These are phyloP conservation scores for Leptatherina wallacei DNA, from an alignment of 2,797 vertebrate genomes.

Conservation along the genomic window DNA sequence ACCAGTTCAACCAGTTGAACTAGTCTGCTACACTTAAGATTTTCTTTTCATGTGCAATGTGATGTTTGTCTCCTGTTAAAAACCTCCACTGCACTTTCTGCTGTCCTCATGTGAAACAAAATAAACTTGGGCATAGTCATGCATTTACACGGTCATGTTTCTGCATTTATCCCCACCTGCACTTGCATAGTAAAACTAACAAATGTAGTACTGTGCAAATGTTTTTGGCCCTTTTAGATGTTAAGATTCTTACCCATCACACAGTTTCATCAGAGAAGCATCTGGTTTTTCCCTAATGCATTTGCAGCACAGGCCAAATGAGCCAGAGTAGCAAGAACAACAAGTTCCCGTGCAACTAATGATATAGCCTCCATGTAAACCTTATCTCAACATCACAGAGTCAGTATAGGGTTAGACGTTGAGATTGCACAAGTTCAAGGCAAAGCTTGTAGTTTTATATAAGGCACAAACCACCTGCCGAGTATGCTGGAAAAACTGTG, in stretches of 20 bases:
- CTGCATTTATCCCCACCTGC: too few species aligned
- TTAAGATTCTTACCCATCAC: not conserved
- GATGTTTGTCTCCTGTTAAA: too few species aligned
- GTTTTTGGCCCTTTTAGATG: not conserved
- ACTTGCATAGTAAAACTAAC: too few species aligned
- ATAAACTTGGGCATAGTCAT: too few species aligned
- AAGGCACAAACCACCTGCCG: not conserved
- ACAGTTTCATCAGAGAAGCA: not conserved
- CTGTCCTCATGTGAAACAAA: too few species aligned
- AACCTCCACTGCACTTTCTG: too few species aligned
- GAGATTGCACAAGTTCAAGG: not conserved
- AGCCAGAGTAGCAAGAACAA: too few species aligned
- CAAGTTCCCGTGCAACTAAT: not conserved
- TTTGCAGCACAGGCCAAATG: too few species aligned
- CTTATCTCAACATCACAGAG: not conserved
- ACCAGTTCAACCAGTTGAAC: too few species aligned
- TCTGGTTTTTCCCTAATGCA: not conserved
- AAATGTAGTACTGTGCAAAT: not conserved
- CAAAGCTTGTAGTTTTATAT: not conserved
- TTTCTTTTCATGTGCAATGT: too few species aligned
- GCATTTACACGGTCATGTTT: too few species aligned
- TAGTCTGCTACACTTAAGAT: too few species aligned
- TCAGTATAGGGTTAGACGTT: not conserved
- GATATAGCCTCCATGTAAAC: not conserved
- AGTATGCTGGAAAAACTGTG: not conserved